These are phyloP conservation scores for Phortica okadai DNA, from an alignment of 2,888 invertebrate species.

Conservation along the genomic window DNA sequence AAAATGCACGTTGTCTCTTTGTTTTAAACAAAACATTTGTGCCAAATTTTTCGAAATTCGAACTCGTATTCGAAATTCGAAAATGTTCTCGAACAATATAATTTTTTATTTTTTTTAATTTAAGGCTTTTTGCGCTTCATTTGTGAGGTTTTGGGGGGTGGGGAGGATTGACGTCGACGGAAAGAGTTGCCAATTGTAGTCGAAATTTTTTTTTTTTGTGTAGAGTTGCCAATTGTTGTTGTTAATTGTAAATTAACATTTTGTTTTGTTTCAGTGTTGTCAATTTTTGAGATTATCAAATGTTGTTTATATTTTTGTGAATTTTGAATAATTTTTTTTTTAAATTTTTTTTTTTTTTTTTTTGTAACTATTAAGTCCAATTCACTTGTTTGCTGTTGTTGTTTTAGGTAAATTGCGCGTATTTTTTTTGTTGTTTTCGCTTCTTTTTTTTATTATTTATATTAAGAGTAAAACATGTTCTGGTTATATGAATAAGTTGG, in stretches of 20 bases:
- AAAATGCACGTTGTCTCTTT: slow-evolving; percentile 20
- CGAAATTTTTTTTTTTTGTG: not conserved
- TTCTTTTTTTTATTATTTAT: slow-evolving; percentile 41
- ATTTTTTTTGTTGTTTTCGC: slow-evolving; percentile 30
- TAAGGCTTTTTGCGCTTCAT: slow-evolving; percentile 29
- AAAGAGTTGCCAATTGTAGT: slow-evolving; percentile 15
- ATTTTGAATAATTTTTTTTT: slow-evolving; percentile 19
- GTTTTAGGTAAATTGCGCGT: slow-evolving; percentile 36
- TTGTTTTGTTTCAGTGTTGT: slow-evolving; percentile 25
- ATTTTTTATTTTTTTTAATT: slow-evolving; percentile 10
- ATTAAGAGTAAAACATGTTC: not conserved
- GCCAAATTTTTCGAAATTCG: slow-evolving; percentile 23
- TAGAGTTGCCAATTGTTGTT: slow-evolving; percentile 14
- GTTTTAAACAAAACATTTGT: slow-evolving; percentile 21
- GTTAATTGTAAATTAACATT: not conserved
- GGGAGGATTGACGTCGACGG: not conserved
- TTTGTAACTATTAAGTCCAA: not conserved
- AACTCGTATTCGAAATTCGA: slow-evolving; percentile 9
- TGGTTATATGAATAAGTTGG: not conserved
- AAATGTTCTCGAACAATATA: not conserved
- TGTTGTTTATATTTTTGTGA: not conserved
- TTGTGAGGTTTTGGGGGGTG: not conserved
- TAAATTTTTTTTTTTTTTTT: slow-evolving; percentile 15
- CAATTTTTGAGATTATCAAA: not conserved
- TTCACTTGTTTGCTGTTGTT: slow-evolving; percentile 4